Evolutionary conservation across 2,888 invertebrate species (phyloP), one percentile per base, ranked within the genome.

Genomic region (Drosophila multiciliata): DNA sequence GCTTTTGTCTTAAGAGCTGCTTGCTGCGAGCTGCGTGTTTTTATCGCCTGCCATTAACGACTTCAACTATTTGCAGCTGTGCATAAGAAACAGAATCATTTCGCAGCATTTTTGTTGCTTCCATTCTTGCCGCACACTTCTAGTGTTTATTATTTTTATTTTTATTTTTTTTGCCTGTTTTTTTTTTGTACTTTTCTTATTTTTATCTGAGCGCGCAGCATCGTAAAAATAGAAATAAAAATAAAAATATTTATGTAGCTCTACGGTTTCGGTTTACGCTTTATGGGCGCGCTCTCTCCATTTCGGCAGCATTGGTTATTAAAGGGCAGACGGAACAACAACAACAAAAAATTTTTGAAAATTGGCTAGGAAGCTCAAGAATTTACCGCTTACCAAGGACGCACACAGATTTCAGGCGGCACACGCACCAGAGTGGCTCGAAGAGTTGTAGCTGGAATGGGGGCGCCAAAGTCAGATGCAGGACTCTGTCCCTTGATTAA

Each of bases 161-260:
- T 29, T 29, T 29, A 29, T 23, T 50, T 50, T 55, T 58, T 49
- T 50, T 36, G 23, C 9, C 38, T 40, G 52, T 29, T 23, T 26
- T 15, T n/a, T 32, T 45, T n/a, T 42, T 26, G 12, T 33, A n/a
- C 38, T 35, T 61, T 40, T 58, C 50, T 52, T 55, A 15, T 50
- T 64, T 62, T 55, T 72, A 75, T 78, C 79, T 68, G 53, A 71
- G 57, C 65, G 66, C 58, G 59, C 53, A 50, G 64, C 76, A 70
- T 85, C 87, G 81, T 86, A 87, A 85, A 84, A 85, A 86, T 80
- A 78, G 68, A 65, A 82, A 87, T 84, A 86, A 87, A 84, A 83
- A 86, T 69, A 69, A 78, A 75, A 78, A 78, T 86, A 88, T 88
- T 82, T 86, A 85, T 84, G 82, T 82, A 72, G 79, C 80, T 78